Base-by-base conservation (phyloP, 2,888 invertebrate species). In the Parascotia fuliginaria region DNA sequence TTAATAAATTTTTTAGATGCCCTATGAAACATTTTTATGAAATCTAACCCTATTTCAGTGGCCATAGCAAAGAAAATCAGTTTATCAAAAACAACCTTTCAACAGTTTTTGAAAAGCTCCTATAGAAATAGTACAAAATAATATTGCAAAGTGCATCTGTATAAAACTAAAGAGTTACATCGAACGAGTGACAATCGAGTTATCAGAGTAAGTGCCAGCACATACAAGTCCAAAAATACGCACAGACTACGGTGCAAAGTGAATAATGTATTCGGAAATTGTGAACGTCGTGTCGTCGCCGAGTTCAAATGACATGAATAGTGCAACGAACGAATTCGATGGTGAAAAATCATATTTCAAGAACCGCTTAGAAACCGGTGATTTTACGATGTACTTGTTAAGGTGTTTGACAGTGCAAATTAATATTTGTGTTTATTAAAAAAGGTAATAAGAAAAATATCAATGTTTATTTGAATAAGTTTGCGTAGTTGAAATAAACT, bases 261-360 rank as follows among this genome's bases (percentile, higher is more conserved):
- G 59, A 69, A 59, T 65, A 59, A 46, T 62, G 66, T 46, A 59
- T 65, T 69, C 55, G 62, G 66, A 66, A 65, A 66, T 69, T 61
- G 66, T 69, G 62, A 55, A 59, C 46, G 54, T 59, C 50, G 44
- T 56, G 55, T 59, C 55, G 52, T 52, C 65, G 33, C 55, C 46
- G 49, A 50, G 59, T 66, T 56, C 59, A 55, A 61, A 61, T 55
- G 52, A 52, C 62, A 55, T 53, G 62, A 58, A 55, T 60, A 58
- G 58, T 65, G 65, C 65, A 69, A 58, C 50, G 65, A 43, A 60
- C 57, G 57, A 51, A n/a, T 53, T 48, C 57, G 48, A 34, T 22
- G 40, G 42, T 57, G 69, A 55, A 68, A 65, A 51, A 57, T 41
- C 42, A 37, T 50, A 55, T 65, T 55, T 33, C 1, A 19, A 16